Conservation (phyloP, 2,888 invertebrate genomes). For the Tipula confusa region DNA sequence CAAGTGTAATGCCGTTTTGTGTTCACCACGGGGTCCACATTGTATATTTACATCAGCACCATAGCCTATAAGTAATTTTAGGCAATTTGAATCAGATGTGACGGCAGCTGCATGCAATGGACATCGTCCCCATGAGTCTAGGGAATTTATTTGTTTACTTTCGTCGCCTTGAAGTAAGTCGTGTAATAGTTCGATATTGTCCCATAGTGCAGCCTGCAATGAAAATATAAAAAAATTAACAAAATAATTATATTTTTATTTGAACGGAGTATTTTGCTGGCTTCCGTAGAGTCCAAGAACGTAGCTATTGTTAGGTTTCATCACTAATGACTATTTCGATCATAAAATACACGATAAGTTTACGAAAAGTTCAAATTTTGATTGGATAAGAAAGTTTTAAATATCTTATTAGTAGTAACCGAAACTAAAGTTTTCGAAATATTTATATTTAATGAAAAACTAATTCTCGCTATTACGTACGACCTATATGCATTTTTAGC, state of each 20-base stretch:
- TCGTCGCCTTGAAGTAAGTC: constrained; percentile 70
- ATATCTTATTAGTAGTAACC: too few relatives aligned
- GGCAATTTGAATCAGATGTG: constrained; percentile 69
- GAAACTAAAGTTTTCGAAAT: too few relatives aligned
- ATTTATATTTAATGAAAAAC: too few relatives aligned
- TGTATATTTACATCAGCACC: constrained; percentile 67
- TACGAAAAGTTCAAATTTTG: too few relatives aligned
- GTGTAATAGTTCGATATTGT: constrained; percentile 78
- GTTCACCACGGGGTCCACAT: constrained; percentile 64
- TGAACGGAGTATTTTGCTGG: not conserved
- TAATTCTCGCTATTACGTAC: too few relatives aligned
- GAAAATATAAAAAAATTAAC: not conserved
- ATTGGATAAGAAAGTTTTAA: too few relatives aligned
- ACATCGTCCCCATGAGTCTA: constrained; percentile 69
- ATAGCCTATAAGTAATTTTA: constrained; percentile 64
- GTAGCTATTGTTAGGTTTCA: too few relatives aligned
- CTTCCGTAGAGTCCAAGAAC: too few relatives aligned
- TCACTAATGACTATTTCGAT: too few relatives aligned
- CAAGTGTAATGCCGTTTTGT: constrained; percentile 73
- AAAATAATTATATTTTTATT: not conserved
- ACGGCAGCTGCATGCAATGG: constrained; percentile 80
- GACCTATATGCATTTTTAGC: too few relatives aligned
- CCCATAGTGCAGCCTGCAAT: constrained; percentile 76
- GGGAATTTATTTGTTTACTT: constrained; percentile 59
- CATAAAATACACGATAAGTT: too few relatives aligned